Base-by-base conservation (phyloP, 2,888 invertebrate genomes). In the Nebria brevicollis region DNA sequence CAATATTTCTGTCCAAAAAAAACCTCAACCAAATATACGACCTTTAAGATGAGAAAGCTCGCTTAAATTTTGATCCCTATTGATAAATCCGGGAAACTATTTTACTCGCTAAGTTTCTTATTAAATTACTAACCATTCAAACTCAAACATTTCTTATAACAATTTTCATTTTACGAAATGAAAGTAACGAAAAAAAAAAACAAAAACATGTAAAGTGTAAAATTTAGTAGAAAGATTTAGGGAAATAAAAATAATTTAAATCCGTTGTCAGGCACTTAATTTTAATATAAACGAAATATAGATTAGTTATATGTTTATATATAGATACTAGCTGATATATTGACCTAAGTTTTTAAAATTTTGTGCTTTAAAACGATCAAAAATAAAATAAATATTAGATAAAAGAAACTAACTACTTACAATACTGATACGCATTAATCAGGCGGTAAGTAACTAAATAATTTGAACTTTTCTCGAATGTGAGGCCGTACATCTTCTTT, bases 401-500 rank as follows among this genome's bases (percentile, higher is more conserved):
- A 8, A 54, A 80, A 75, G 70, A 64, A 34, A 72, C 75, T 80
- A 34, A 42, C 43, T 75, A 75, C 70, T 70, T 25, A 75, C 80
- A 75, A 75, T 75, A 80, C 41, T 75, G 26, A 70, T 66, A 83
- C 77, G 42, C 15, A 82, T 92, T 94, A 95, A 89, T 95, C 96
- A 2, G 96, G 96, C 70, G 97, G 96, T 85, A 97, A 90, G 88
- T 96, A 95, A 87, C 95, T 96, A 90, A 96, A 96, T 8, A 98
- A 92, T 87, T 96, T 94, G 90, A 95, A 98, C 87, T 95, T 95
- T 86, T 97, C 96, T 82, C 97, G 92, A 85, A 98, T 97, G 89
- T 95, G 95, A 1, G 97, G 97, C 83, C 98, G 92, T 0, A 98
- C 98, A 89, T 98, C 98, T 88, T 96, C 95, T 87, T 95, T 95